These are phyloP conservation scores for Cantharis nigra DNA, from an alignment of 2,888 invertebrate genomes.

Conservation along the genomic window DNA sequence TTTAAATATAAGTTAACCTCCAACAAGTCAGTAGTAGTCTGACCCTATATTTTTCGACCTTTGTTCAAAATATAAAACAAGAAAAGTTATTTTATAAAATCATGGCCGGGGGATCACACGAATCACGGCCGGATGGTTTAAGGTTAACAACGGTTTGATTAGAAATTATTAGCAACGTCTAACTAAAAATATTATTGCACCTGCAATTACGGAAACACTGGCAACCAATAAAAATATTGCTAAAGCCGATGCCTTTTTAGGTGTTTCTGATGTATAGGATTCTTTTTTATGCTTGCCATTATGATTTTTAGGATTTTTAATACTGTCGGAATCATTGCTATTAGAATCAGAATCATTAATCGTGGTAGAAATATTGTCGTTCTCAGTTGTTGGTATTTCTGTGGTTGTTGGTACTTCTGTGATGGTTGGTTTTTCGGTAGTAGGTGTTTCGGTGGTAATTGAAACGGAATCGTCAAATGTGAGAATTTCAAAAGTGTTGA, in stretches of 20 bases:
- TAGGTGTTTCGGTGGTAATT: background rate
- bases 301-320: background rate
- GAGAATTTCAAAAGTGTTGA: constrained; percentile 15
- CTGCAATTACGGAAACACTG: background rate
- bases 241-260: background rate
- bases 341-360: background rate
- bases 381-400: background rate
- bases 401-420: background rate
- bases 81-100: too few relatives aligned
- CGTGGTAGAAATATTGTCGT: background rate
- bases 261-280: background rate
- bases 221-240: background rate
- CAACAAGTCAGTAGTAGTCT: too few relatives aligned
- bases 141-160: background rate
- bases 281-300: background rate
- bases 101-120: too few relatives aligned
- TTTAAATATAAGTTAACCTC: background rate
- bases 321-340: background rate
- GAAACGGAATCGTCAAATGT: constrained; percentile 4
- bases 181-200: background rate
- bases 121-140: too few relatives aligned
- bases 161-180: background rate
- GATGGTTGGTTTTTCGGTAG: background rate
- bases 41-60: too few relatives aligned
- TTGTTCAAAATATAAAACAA: too few relatives aligned